Evolutionary conservation across 1,140 invertebrate species (phyloP).

Genomic region (Orius laevigatus): DNA sequence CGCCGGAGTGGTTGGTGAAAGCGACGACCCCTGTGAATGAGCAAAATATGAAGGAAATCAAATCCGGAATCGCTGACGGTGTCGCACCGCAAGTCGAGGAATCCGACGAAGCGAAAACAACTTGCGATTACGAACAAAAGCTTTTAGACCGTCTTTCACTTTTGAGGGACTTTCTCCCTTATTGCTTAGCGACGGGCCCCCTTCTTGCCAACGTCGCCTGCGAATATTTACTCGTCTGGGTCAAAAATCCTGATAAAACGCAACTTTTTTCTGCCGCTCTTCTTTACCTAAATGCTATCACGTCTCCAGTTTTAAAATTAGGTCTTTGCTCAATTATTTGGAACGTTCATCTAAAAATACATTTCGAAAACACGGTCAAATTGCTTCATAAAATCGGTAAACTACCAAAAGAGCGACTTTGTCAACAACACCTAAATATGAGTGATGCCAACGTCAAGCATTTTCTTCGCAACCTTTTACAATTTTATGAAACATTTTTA

Average conservation of each 20-base stretch:
- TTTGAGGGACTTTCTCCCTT: conserved; percentile 60
- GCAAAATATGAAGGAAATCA: background rate
- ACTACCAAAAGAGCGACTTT: conserved; percentile 67
- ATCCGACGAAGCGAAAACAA: conserved; percentile 20
- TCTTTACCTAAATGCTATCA: conserved; percentile 40
- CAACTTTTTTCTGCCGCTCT: conserved; percentile 44
- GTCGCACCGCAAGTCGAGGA: conserved; percentile 15
- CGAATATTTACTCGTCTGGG: conserved; percentile 78
- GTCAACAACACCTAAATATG: conserved; percentile 54
- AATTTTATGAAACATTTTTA: conserved; percentile 61
- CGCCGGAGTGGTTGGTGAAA: conserved; percentile 12
- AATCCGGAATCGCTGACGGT: conserved; percentile 18
- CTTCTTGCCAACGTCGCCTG: conserved; percentile 73
- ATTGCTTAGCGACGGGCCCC: conserved; percentile 61
- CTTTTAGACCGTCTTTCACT: conserved; percentile 28
- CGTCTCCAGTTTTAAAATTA: conserved; percentile 29
- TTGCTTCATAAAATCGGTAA: conserved; percentile 80
- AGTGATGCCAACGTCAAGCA: conserved; percentile 44
- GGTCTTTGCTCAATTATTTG: conserved; percentile 63
- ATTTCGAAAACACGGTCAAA: conserved; percentile 52
- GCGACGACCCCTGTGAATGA: background rate
- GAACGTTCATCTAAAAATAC: conserved; percentile 64
- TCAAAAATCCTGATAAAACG: conserved; percentile 54
- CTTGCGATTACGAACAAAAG: conserved; percentile 14
- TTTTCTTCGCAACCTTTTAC: conserved; percentile 50